These are phyloP conservation scores for Canis aureus DNA, from an alignment of 2,113 vertebrate genomes.

Conservation along the genomic window DNA sequence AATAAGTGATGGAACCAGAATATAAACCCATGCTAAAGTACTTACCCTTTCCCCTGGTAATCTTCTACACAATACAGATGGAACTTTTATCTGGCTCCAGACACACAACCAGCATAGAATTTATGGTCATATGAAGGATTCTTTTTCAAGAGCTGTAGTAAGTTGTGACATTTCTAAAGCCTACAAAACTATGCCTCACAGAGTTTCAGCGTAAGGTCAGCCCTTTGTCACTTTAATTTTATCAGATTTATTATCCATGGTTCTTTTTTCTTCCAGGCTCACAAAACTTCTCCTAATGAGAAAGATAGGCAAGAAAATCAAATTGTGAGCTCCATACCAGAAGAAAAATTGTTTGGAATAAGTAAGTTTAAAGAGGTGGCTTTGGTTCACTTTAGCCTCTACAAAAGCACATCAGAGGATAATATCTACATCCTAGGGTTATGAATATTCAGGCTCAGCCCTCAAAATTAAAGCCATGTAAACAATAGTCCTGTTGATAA, in stretches of 20 bases:
- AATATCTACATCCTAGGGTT: neutral
- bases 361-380: neutral
- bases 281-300: slow-evolving; percentile 36
- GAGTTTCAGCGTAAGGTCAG: neutral
- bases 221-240: neutral
- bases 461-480: neutral
- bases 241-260: neutral
- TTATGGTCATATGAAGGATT: neutral
- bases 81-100: neutral
- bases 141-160: neutral
- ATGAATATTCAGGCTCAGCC: neutral
- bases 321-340: neutral
- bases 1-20: neutral
- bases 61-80: neutral
- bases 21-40: neutral
- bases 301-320: neutral
- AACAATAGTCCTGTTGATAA: neutral
- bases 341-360: neutral
- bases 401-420: neutral
- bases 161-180: neutral
- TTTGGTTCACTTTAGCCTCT: neutral
- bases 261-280: neutral
- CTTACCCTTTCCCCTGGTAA: neutral
- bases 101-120: neutral
- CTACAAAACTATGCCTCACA: neutral